phyloP scores from a whole-genome alignment of 1,140 invertebrate genomes.

The Apolygus lucorum region DNA sequence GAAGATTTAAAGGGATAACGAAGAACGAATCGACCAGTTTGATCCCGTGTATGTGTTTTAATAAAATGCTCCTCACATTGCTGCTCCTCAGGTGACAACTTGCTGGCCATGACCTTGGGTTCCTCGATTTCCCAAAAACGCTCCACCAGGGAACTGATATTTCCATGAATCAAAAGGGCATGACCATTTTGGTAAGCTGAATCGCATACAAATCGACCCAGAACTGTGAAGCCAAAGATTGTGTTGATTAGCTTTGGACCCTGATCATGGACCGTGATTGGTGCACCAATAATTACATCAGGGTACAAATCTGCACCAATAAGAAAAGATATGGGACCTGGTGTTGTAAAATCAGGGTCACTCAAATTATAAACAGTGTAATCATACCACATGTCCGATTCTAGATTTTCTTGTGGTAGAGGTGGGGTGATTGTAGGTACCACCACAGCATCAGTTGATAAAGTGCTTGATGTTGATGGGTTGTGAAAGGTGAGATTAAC shows the following conservation, averaged over 20 bases:
- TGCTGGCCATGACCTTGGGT: not conserved
- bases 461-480: not conserved
- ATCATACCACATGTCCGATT: not conserved
- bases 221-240: too few species aligned
- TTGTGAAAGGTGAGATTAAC: not conserved
- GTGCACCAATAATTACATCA: too few species aligned
- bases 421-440: too few species aligned
- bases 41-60: not conserved
- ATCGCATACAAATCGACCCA: too few species aligned
- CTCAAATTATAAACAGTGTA: not conserved
- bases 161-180: too few species aligned
- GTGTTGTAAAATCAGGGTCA: not conserved
- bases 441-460: too few species aligned
- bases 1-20: too few species aligned
- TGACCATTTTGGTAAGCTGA: not conserved
- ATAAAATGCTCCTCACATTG: not conserved
- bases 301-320: too few species aligned
- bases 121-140: conserved; percentile 15
- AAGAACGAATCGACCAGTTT: not conserved
- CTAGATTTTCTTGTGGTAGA: too few species aligned
- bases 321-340: not conserved
- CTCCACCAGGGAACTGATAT: too few species aligned
- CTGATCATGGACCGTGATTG: not conserved
- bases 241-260: not conserved
- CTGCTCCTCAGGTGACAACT: not conserved